phyloP scores from a whole-genome alignment of 2,113 vertebrate genomes.

The Pituophis catenifer region DNA sequence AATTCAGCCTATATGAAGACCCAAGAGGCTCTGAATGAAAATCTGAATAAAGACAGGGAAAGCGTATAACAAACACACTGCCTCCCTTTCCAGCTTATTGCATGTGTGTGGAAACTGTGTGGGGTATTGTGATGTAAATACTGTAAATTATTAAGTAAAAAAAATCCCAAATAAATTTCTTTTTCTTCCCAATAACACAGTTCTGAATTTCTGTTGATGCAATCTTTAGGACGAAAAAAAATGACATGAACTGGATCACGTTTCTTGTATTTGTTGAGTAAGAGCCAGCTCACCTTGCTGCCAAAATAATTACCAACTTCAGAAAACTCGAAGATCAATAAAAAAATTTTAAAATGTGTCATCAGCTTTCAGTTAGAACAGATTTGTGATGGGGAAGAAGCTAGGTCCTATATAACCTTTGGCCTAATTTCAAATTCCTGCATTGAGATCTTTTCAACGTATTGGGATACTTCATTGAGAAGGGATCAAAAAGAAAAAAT shows the following conservation, averaged over 20 bases:
- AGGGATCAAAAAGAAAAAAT: not conserved
- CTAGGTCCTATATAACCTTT: no score
- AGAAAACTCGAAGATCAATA: no score
- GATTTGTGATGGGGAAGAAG: not conserved
- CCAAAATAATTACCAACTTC: no score
- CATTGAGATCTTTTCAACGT: not conserved
- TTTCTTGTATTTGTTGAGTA: no score
- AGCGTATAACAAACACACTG: rapidly evolving
- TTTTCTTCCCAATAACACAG: slow-evolving; percentile 43
- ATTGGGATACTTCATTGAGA: not conserved
- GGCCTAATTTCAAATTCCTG: not conserved
- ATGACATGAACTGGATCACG: no score
- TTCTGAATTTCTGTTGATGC: slow-evolving; percentile 9
- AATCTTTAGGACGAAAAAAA: not conserved
- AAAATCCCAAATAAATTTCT: slow-evolving; percentile 79
- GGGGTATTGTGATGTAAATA: slow-evolving; percentile 84
- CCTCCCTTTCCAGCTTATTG: not conserved
- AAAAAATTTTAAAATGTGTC: no score
- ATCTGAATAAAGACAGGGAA: not conserved
- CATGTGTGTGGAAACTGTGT: slow-evolving; percentile 70
- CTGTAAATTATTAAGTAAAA: slow-evolving; percentile 94
- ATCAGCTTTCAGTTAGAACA: not conserved
- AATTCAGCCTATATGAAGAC: slow-evolving; percentile 68
- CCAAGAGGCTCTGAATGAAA: slow-evolving; percentile 41
- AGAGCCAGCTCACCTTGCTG: no score